These are phyloP conservation scores for Herminia tarsipennalis DNA, from an alignment of 2,888 invertebrate species.

Conservation along the genomic window DNA sequence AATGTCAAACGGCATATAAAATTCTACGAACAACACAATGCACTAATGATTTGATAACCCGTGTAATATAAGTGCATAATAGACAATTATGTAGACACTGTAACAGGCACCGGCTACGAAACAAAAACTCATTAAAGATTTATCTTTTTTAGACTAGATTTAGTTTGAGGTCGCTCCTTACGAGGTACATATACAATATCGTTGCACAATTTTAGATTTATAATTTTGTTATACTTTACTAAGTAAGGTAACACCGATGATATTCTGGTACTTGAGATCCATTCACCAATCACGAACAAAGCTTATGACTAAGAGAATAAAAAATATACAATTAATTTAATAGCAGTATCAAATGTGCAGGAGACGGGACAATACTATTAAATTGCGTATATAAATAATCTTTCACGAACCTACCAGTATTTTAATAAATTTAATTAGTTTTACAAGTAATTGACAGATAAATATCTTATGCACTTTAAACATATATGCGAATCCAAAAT, in stretches of 20 bases:
- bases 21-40: slow-evolving; percentile 18
- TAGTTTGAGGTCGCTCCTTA: slow-evolving; percentile 14
- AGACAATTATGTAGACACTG: slow-evolving; percentile 25
- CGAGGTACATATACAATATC: background rate
- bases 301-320: no score
- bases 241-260: no score
- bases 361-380: no score
- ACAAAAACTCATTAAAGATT: slow-evolving; percentile 25
- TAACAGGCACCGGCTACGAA: slow-evolving; percentile 12
- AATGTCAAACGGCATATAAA: slow-evolving; percentile 21
- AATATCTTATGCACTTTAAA: slow-evolving; percentile 9
- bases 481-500: slow-evolving; percentile 17
- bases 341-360: no score
- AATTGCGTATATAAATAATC: no score
- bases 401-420: no score
- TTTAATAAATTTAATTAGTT: no score
- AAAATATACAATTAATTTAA: no score
- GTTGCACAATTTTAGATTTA: background rate
- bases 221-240: background rate
- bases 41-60: slow-evolving; percentile 24
- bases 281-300: no score
- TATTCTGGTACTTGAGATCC: no score
- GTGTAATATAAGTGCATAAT: slow-evolving; percentile 35
- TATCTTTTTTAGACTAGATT: slow-evolving; percentile 21
- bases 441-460: no score